Conservation (phyloP, 2,797 vertebrate species). For the Sibirionetta formosa region DNA sequence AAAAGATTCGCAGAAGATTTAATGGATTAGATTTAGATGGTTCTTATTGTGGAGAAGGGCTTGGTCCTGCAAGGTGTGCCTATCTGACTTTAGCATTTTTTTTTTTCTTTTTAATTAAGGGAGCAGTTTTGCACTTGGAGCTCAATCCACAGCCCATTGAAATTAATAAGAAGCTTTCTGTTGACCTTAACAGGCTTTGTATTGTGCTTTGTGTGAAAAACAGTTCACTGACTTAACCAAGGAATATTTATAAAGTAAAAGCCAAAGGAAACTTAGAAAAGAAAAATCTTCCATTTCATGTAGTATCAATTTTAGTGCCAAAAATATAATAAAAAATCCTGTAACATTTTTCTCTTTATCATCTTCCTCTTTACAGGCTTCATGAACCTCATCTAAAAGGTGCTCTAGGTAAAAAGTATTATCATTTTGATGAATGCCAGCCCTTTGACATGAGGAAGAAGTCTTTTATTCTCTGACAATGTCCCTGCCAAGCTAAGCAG, state of each 20-base stretch:
- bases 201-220: slow-evolving; percentile 42
- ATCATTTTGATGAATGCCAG: slow-evolving; percentile 65
- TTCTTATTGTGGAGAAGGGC: neutral
- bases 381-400: slow-evolving; percentile 61
- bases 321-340: slow-evolving; percentile 47
- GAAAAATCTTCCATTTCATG: slow-evolving; percentile 36
- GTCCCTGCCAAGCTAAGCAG: slow-evolving; percentile 56
- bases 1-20: neutral
- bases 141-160: neutral
- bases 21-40: neutral
- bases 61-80: neutral
- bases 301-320: slow-evolving; percentile 38
- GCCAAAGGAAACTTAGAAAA: neutral
- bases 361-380: slow-evolving; percentile 41
- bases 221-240: slow-evolving; percentile 36
- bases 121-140: neutral
- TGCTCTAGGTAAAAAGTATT: slow-evolving; percentile 53
- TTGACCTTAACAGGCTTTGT: slow-evolving; percentile 37
- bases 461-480: slow-evolving; percentile 68
- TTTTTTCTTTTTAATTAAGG: neutral
- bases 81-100: neutral
- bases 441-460: slow-evolving; percentile 57
- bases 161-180: slow-evolving; percentile 52
- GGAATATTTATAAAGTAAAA: slow-evolving; percentile 48
- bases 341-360: slow-evolving; percentile 64